Conservation (phyloP, 2,113 vertebrate genomes). For the Microtus pennsylvanicus region DNA sequence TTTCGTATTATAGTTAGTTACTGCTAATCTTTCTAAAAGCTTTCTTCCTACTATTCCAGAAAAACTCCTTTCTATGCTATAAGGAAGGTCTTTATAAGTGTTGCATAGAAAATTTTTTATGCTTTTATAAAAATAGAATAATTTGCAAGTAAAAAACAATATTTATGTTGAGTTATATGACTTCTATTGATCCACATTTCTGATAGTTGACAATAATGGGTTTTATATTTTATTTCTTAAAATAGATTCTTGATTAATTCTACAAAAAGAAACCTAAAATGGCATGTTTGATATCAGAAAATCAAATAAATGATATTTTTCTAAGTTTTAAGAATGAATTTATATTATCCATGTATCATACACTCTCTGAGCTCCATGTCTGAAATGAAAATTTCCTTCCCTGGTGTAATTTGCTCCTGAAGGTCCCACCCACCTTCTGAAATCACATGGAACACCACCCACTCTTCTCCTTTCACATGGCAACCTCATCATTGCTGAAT, state of each 20-base stretch:
- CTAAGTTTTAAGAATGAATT: neutral
- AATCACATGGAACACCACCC: neutral
- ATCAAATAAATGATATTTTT: neutral
- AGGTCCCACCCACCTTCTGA: neutral
- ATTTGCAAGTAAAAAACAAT: neutral
- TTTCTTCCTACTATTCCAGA: neutral
- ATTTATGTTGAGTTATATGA: neutral
- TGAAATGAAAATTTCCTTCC: neutral
- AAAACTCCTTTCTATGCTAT: neutral
- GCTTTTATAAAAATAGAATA: neutral
- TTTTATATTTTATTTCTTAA: neutral
- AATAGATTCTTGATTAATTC: neutral
- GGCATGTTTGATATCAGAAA: neutral
- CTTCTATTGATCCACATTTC: neutral
- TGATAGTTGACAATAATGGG: neutral
- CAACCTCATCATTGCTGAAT: neutral
- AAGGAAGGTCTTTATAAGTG: neutral
- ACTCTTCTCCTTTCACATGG: neutral
- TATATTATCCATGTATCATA: neutral
- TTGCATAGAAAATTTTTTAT: neutral
- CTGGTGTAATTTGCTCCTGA: neutral
- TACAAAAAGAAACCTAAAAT: neutral
- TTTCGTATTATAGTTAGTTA: neutral
- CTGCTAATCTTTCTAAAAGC: neutral
- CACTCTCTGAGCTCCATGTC: neutral